Conservation (phyloP, 1,140 invertebrate species). For the Scaptodrosophila lebanonensis region DNA sequence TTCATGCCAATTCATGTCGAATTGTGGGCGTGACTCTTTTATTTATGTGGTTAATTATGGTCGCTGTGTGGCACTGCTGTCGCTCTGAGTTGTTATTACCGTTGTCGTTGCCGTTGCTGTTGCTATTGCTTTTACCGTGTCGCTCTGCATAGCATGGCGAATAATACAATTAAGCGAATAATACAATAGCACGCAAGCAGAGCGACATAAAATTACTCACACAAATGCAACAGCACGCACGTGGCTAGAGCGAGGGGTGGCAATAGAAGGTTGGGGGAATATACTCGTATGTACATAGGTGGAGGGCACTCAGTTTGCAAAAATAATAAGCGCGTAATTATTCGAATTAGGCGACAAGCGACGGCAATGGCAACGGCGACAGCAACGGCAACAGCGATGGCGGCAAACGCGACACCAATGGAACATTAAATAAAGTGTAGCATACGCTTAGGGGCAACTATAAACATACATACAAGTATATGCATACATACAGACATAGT, state of each 20-base stretch:
- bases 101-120: too few species aligned
- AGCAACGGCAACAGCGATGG: neutral
- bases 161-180: constrained; percentile 73
- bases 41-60: too few species aligned
- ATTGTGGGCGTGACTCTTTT: too few species aligned
- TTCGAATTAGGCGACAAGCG: constrained; percentile 65
- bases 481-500: too few species aligned
- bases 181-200: constrained; percentile 63
- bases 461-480: too few species aligned
- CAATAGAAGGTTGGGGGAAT: neutral
- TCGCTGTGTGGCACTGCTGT: too few species aligned
- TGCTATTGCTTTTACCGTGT: too few species aligned
- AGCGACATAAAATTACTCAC: constrained; percentile 66
- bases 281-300: neutral
- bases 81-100: too few species aligned
- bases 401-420: constrained; percentile 13
- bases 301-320: constrained; percentile 41
- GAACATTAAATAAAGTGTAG: too few species aligned
- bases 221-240: constrained; percentile 5
- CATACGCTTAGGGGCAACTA: too few species aligned
- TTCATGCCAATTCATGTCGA: too few species aligned
- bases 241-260: constrained; percentile 5
- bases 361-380: constrained; percentile 19
- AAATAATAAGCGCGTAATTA: constrained; percentile 74
- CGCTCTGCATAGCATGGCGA: constrained; percentile 37